A percentile compares a stretch with the other conserved stretches of the same genome.
These are phyloP conservation scores for Dipodomys stephensi DNA, from an alignment of 2,113 vertebrate species.

Conservation along the genomic window DNA sequence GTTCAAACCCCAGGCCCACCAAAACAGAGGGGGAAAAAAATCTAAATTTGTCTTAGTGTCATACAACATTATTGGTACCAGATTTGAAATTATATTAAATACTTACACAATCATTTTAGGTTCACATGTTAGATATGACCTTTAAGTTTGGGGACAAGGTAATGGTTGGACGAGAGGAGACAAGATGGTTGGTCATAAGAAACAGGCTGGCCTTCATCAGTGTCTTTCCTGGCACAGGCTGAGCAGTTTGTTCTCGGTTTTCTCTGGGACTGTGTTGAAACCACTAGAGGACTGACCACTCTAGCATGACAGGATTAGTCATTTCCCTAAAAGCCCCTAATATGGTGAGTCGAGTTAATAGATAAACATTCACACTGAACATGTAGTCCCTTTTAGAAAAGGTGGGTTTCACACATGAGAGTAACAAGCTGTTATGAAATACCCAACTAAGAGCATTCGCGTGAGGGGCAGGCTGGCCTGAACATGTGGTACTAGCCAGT, in stretches of 20 bases:
- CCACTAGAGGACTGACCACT: background rate
- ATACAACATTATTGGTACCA: background rate
- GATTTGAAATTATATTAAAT: constrained; percentile 38
- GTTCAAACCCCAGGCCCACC: too few relatives aligned
- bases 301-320: constrained; percentile 47
- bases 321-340: constrained; percentile 37
- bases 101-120: background rate
- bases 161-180: background rate
- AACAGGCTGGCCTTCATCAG: background rate
- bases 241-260: background rate
- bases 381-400: constrained; percentile 27
- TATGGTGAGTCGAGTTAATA: constrained; percentile 11
- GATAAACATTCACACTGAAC: constrained; percentile 19
- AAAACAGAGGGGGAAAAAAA: background rate
- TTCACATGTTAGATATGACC: background rate
- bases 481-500: background rate
- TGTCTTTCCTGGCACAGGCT: constrained; percentile 1
- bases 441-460: background rate
- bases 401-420: background rate
- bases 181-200: background rate
- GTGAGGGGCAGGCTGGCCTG: background rate
- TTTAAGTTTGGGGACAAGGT: background rate
- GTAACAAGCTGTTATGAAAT: constrained; percentile 6
- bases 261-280: constrained; percentile 56
- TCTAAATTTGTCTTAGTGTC: constrained; percentile 15